A percentile compares a stretch with the other conserved stretches of the same genome.
Evolutionary conservation across 2,888 invertebrate species (phyloP).

Genomic region (Nomada flava): DNA sequence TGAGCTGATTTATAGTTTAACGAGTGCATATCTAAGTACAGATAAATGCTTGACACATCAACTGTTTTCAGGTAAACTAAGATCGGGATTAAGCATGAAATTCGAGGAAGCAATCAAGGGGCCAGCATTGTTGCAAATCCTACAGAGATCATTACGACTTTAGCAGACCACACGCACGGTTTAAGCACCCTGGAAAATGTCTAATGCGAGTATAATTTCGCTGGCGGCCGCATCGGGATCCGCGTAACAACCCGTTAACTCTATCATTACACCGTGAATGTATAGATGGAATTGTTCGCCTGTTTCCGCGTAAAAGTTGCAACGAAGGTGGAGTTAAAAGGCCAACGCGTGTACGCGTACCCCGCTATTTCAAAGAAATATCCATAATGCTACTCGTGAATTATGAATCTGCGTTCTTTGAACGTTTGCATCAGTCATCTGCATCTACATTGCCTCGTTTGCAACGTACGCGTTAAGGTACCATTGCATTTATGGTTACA

Average conservation of each 20-base stretch:
- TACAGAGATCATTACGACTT: slow-evolving; percentile 18
- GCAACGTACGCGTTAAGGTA: slow-evolving; percentile 1
- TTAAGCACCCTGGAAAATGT: slow-evolving; percentile 25
- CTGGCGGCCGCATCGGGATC: slow-evolving; percentile 21
- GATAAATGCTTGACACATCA: too few relatives aligned
- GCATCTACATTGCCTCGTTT: not conserved
- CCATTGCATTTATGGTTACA: not conserved
- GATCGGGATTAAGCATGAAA: not conserved
- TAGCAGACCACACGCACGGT: slow-evolving; percentile 39
- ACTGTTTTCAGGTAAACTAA: not conserved
- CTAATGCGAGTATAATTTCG: slow-evolving; percentile 56
- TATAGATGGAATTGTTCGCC: slow-evolving; percentile 40
- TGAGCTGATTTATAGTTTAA: too few relatives aligned
- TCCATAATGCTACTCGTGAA: slow-evolving; percentile 31
- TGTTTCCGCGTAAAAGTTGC: slow-evolving; percentile 31
- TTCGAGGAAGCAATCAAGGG: not conserved
- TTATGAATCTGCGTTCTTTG: slow-evolving; percentile 27
- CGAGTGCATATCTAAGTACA: too few relatives aligned
- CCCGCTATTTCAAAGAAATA: slow-evolving; percentile 25
- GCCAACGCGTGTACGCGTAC: not conserved
- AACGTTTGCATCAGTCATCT: slow-evolving; percentile 6
- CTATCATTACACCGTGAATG: slow-evolving; percentile 42
- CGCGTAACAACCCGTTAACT: slow-evolving; percentile 30
- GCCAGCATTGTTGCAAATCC: slow-evolving; percentile 9
- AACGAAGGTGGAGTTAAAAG: slow-evolving; percentile 40